Evolutionary conservation across 2,113 vertebrate species (phyloP).

Genomic region (Alosa alosa): DNA sequence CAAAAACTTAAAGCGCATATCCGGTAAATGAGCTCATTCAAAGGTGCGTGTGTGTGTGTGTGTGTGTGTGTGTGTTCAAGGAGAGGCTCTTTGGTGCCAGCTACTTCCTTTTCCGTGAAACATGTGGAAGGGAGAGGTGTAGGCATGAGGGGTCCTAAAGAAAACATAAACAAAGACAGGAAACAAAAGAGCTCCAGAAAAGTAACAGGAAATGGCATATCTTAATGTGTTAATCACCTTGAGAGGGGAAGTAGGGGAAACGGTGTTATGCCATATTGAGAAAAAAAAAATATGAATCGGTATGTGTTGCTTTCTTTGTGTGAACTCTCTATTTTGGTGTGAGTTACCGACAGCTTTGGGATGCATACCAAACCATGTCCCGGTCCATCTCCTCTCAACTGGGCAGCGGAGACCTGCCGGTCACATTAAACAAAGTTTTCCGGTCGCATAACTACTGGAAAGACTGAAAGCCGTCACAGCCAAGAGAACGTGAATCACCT

Average conservation of each 20-base stretch:
- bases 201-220: background rate
- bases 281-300: background rate
- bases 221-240: background rate
- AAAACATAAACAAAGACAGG: background rate
- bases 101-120: background rate
- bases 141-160: background rate
- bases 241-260: background rate
- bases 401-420: background rate
- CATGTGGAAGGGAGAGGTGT: background rate
- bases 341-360: background rate
- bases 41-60: slow-evolving; percentile 12
- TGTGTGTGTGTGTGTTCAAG: background rate
- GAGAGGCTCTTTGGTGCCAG: background rate
- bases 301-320: background rate
- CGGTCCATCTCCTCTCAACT: background rate
- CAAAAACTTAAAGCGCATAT: slow-evolving; percentile 51
- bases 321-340: background rate
- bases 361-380: background rate
- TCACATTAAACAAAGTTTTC: background rate
- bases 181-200: background rate
- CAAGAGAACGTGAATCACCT: background rate
- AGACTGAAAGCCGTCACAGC: slow-evolving; percentile 11
- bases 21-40: slow-evolving; percentile 55
- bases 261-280: background rate
- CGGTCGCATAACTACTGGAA: background rate